phyloP scores from a whole-genome alignment of 37 sponge, comb jelly and placozoan species.

The Corticium candelabrum region DNA sequence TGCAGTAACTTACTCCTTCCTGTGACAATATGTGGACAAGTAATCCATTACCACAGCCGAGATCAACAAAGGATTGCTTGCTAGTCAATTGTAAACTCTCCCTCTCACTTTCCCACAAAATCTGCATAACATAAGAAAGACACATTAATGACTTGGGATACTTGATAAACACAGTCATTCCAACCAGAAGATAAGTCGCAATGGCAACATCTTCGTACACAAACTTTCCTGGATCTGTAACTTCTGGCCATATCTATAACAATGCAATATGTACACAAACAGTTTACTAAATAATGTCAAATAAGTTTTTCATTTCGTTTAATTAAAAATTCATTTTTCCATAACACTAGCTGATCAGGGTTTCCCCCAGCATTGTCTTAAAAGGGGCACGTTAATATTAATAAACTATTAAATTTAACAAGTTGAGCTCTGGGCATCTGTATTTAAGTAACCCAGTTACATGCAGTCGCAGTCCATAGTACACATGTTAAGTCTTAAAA shows the following conservation, averaged over 20 bases:
- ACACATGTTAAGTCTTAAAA: too few species aligned
- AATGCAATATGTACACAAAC: too few species aligned
- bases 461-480: too few species aligned
- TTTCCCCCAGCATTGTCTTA: too few species aligned
- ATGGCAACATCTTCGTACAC: conserved; percentile 96
- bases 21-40: conserved; percentile 76
- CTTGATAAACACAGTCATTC: conserved; percentile 2
- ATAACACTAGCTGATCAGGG: too few species aligned
- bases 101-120: conserved; percentile 90
- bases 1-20: conserved; percentile 66
- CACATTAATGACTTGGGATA: background rate
- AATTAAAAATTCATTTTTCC: too few species aligned
- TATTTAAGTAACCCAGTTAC: too few species aligned
- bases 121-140: conserved; percentile 23
- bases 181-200: conserved; percentile 83
- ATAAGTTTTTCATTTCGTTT: too few species aligned
- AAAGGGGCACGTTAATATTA: too few species aligned
- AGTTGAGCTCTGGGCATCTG: too few species aligned
- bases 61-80: conserved; percentile 84
- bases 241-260: conserved; percentile 76
- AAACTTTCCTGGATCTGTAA: conserved; percentile 78
- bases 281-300: too few species aligned
- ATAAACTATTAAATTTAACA: too few species aligned
- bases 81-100: conserved; percentile 12
- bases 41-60: conserved; percentile 98